phyloP scores from a whole-genome alignment of 2,113 vertebrate species.

The Engraulis encrasicolus region DNA sequence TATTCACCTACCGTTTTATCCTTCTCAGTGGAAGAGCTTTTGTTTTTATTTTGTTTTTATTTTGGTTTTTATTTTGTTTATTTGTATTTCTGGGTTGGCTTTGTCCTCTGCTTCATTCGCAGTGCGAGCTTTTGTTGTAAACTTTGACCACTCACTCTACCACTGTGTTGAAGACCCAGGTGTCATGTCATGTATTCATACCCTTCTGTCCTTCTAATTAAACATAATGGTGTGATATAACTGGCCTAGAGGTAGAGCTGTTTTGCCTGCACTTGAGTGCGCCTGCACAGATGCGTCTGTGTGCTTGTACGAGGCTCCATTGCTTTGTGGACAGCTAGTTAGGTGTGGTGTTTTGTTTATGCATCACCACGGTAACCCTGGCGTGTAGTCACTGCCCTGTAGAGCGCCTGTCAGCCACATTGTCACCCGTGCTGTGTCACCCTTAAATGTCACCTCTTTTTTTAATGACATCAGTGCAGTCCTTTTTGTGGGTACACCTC shows the following conservation, averaged over 20 bases:
- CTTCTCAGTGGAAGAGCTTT: slow-evolving; percentile 9
- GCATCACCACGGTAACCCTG: not conserved
- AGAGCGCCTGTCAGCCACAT: not conserved
- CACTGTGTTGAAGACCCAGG: not conserved
- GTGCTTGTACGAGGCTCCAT: not conserved
- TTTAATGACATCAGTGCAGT: not conserved
- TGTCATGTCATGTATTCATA: not conserved
- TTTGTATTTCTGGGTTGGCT: no score
- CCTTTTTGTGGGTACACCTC: not conserved
- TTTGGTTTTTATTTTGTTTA: not conserved
- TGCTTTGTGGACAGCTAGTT: not conserved
- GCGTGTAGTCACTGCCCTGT: not conserved
- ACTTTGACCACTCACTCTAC: not conserved
- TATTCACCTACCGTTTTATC: slow-evolving; percentile 57
- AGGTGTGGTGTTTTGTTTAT: not conserved
- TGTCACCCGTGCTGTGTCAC: not conserved
- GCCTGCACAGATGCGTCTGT: slow-evolving; percentile 3
- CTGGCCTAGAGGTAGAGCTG: not conserved
- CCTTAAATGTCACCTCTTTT: not conserved
- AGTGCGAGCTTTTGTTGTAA: not conserved
- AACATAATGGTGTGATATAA: not conserved
- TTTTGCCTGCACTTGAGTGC: not conserved
- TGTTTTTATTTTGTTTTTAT: no score
- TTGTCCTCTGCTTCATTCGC: not conserved
- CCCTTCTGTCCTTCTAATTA: not conserved